Base-by-base conservation (phyloP, 2,113 vertebrate genomes). In the Melanotaenia duboulayi region DNA sequence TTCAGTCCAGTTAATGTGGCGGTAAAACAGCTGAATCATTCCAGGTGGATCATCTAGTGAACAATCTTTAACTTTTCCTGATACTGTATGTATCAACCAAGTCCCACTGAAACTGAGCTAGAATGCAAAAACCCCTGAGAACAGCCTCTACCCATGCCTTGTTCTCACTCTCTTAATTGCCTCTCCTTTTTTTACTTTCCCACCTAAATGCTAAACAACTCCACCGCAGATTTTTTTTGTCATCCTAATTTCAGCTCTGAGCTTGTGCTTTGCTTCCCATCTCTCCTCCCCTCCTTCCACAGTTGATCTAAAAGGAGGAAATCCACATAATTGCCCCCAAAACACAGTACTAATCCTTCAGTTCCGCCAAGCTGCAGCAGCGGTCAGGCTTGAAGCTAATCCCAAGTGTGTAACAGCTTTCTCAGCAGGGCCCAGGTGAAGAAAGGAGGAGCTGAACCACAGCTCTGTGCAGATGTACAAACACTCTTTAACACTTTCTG, bases 301-400 rank as follows among this genome's bases (percentile, higher is more conserved):
- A 28, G 19, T 22, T 83, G 64, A 85, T 83, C 76, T 76, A 66
- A 81, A 48, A 69, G 69, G 24, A 83, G 82, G 72, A 90, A 90
- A 90, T 89, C 89, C 89, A 86, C 77, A 82, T 89, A 91, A 90
- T 87, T 91, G 78, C 81, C 79, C 78, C 84, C 82, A 83, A 87
- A 91, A 85, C 88, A 76, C 77, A 50, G 46, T 0, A 25, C 72
- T 89, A 88, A 91, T 88, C 81, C 84, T 77, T 86, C 62, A 68
- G 69, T 76, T 86, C 78, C 56, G 44, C 71, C 65, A 40, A 49
- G 57, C 57, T 19, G 74, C 68, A 86, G 54, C 55, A 73, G 76
- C 40, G 20, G 73, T 76, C 71, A 42, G 81, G 65, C 75, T 74
- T 25, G 4, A 57, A 66, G 68, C 71, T 85, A 79, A 87, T 88